Evolutionary conservation across 1,140 invertebrate species (phyloP).

Genomic region (Pogonomyrmex barbatus): DNA sequence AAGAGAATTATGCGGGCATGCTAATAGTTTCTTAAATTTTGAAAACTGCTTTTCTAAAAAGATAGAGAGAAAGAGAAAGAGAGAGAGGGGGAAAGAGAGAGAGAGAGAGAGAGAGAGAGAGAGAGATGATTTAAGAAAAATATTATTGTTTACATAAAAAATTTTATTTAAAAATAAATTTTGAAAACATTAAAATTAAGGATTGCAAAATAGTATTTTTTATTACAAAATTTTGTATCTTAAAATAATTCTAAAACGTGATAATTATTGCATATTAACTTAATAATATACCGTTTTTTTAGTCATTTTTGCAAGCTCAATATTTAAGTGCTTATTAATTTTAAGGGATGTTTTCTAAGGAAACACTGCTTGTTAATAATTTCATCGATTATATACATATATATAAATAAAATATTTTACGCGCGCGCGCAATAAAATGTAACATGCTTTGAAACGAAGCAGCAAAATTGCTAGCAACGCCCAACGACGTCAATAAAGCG

Average conservation of each 20-base stretch:
- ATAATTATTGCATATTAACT: not conserved
- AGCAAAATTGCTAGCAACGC: not conserved
- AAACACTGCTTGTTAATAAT: conserved; percentile 12
- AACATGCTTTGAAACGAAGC: conserved; percentile 12
- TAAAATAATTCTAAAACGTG: not conserved
- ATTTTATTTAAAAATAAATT: not conserved
- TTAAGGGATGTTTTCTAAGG: not conserved
- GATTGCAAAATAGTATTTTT: not conserved
- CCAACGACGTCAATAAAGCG: not conserved
- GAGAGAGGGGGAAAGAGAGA: no score
- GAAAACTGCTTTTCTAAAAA: not conserved
- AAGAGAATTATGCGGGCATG: not conserved
- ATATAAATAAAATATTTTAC: not conserved
- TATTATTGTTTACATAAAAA: not conserved
- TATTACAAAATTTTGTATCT: not conserved
- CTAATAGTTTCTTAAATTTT: not conserved
- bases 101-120: no score
- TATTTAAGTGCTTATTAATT: not conserved
- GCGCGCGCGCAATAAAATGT: not conserved
- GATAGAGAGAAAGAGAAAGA: no score
- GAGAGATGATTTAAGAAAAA: not conserved
- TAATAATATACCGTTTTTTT: not conserved
- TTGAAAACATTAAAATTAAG: not conserved
- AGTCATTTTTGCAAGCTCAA: not conserved
- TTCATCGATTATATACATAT: not conserved